Evolutionary conservation across 2,113 vertebrate genomes (phyloP).

Genomic region (Oxyura jamaicensis): DNA sequence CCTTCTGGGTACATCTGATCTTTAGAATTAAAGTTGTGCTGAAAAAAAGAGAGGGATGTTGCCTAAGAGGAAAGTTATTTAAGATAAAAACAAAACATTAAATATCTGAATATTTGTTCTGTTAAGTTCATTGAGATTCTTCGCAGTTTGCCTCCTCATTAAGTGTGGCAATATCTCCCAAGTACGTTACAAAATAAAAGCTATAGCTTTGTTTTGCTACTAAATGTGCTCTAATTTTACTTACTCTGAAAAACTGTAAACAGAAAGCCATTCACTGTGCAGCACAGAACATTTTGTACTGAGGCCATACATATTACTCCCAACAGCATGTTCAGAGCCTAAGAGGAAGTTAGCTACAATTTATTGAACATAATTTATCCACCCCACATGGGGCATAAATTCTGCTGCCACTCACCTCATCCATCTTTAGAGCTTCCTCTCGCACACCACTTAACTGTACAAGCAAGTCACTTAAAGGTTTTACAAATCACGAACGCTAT

Average conservation of each 20-base stretch:
- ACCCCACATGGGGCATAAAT: accelerated
- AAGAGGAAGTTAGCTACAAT: background rate
- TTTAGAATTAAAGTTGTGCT: constrained; percentile 86
- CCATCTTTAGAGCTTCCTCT: background rate
- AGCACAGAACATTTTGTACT: background rate
- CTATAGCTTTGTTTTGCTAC: background rate
- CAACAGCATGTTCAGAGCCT: background rate
- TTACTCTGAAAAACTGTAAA: background rate
- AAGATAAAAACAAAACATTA: background rate
- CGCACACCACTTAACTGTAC: background rate
- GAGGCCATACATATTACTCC: background rate
- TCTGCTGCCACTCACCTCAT: background rate
- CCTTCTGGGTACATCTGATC: constrained; percentile 83
- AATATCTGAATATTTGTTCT: background rate
- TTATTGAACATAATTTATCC: background rate
- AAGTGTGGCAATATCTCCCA: background rate
- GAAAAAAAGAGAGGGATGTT: constrained; percentile 30
- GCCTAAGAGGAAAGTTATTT: background rate
- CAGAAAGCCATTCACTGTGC: background rate
- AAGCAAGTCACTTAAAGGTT: background rate
- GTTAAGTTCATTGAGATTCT: background rate
- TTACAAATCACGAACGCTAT: background rate
- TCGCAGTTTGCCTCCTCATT: background rate
- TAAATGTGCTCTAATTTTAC: background rate
- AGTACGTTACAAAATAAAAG: background rate